phyloP scores from a whole-genome alignment of 2,888 invertebrate genomes.

The Gymnosoma rotundatum region DNA sequence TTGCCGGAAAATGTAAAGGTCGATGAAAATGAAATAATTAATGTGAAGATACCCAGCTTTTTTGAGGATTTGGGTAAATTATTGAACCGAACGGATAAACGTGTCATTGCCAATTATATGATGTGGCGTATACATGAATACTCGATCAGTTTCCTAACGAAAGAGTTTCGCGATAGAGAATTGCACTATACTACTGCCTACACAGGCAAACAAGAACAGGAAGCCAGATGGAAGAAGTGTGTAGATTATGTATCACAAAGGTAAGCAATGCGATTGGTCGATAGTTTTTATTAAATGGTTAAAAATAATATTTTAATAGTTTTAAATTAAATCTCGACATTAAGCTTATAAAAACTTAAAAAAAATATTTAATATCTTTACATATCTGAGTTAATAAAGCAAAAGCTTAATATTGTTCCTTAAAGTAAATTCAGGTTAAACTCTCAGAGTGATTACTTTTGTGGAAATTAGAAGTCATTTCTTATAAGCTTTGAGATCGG shows the following conservation, averaged over 20 bases:
- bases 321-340: no score
- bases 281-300: neutral
- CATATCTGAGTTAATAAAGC: no score
- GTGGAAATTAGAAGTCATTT: no score
- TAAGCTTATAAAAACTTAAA: no score
- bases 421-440: no score
- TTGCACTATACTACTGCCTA: constrained; percentile 90
- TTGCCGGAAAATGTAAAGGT: constrained; percentile 86
- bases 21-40: constrained; percentile 88
- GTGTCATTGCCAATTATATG: constrained; percentile 94
- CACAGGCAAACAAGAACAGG: constrained; percentile 91
- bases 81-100: constrained; percentile 84
- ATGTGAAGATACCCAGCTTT: constrained; percentile 93
- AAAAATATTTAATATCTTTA: no score
- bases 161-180: constrained; percentile 89
- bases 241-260: constrained; percentile 90
- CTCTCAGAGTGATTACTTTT: no score
- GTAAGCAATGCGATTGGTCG: constrained; percentile 80
- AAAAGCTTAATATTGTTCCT: no score
- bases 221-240: constrained; percentile 96
- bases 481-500: no score
- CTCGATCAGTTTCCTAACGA: constrained; percentile 91
- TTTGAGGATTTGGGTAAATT: constrained; percentile 87
- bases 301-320: neutral
- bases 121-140: constrained; percentile 95